Percentiles rank a stretch among this genome's conserved stretches.
These are phyloP conservation scores for Chaetodon trifasciatus DNA, from an alignment of 2,797 vertebrate genomes.

Conservation along the genomic window DNA sequence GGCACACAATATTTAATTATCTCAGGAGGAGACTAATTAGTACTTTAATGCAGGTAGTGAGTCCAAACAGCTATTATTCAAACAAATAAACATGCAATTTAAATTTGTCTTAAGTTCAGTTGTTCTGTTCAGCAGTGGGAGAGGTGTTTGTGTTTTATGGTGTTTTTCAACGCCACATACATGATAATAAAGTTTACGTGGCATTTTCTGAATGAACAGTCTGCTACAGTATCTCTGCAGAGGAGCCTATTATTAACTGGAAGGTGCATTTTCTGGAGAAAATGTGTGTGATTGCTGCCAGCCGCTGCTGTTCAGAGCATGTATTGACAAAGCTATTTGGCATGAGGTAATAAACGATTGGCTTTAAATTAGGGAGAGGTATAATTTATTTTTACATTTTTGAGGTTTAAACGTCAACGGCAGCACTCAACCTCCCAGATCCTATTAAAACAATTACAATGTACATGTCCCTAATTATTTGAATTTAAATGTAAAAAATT, in stretches of 20 bases:
- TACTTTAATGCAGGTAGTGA: slow-evolving; percentile 67
- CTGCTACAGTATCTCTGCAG: background rate
- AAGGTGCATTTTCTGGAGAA: background rate
- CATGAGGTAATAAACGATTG: background rate
- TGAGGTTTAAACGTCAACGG: background rate
- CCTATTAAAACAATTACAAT: background rate
- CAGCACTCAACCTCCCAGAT: background rate
- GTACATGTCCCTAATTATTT: background rate
- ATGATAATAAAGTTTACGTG: background rate
- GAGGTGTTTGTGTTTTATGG: background rate
- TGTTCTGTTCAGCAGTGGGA: slow-evolving; percentile 14
- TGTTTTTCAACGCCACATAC: background rate
- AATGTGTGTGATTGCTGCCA: slow-evolving; percentile 7
- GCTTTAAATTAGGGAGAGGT: background rate
- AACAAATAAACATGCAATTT: slow-evolving; percentile 67
- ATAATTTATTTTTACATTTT: background rate
- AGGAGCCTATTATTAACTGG: background rate
- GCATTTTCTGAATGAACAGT: slow-evolving; percentile 2
- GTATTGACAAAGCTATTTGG: background rate
- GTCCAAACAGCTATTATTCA: slow-evolving; percentile 66
- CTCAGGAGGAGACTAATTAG: slow-evolving; percentile 78
- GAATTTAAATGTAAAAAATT: slow-evolving; percentile 21
- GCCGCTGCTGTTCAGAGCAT: slow-evolving; percentile 3
- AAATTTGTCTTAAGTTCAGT: slow-evolving; percentile 46
- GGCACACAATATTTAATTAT: slow-evolving; percentile 77